These are phyloP conservation scores for Platycercus adscitus DNA, from an alignment of 2,113 vertebrate species.

Conservation along the genomic window DNA sequence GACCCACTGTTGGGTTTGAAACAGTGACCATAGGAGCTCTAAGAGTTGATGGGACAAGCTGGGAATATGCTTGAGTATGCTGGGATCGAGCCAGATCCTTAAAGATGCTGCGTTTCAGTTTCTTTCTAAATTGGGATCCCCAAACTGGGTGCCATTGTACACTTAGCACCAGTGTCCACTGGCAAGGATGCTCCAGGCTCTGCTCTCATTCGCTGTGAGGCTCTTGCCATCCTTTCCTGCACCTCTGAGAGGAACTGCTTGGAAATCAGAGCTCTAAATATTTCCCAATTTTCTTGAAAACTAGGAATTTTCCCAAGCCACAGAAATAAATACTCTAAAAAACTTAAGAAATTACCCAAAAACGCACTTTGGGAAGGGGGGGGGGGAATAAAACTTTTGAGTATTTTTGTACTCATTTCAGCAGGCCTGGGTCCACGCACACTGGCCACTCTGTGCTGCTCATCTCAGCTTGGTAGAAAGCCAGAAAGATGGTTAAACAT, in stretches of 20 bases:
- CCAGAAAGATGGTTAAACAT: conserved; percentile 25
- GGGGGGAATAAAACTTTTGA: not conserved
- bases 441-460: not conserved
- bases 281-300: not conserved
- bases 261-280: not conserved
- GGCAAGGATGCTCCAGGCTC: not conserved
- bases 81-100: not conserved
- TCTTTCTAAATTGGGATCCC: not conserved
- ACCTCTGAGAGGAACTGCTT: not conserved
- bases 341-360: not conserved
- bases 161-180: not conserved
- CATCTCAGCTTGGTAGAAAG: not conserved
- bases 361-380: not conserved
- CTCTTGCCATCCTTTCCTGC: not conserved
- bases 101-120: not conserved
- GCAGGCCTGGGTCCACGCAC: not conserved
- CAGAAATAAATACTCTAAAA: not conserved
- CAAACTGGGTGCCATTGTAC: not conserved
- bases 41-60: not conserved
- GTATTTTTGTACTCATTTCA: not conserved
- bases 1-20: not conserved
- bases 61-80: not conserved
- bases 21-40: not conserved
- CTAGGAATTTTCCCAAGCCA: not conserved
- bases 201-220: not conserved